These are phyloP conservation scores for Drosophila subquinaria DNA, from an alignment of 2,888 invertebrate species.

Conservation along the genomic window DNA sequence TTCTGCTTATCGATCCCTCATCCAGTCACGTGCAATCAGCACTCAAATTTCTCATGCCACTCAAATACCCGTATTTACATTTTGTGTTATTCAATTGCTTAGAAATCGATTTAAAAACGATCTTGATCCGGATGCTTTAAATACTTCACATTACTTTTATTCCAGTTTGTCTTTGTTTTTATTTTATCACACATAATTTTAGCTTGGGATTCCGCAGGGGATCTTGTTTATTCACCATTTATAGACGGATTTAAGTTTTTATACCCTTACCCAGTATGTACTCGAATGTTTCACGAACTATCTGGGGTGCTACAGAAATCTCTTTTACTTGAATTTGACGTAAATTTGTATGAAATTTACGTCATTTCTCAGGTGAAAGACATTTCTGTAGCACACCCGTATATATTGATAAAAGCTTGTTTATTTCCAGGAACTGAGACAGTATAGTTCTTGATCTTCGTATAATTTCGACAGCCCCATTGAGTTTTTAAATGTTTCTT, in stretches of 20 bases:
- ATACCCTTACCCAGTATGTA: conserved; percentile 1
- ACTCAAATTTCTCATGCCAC: conserved; percentile 27
- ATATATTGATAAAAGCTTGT: not conserved
- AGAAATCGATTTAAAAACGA: conserved; percentile 25
- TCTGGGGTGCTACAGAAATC: too few species aligned
- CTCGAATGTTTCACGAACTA: not conserved
- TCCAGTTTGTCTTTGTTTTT: conserved; percentile 23
- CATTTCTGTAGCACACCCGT: too few species aligned
- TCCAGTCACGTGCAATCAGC: conserved; percentile 38
- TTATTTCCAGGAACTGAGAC: not conserved
- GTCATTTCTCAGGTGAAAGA: too few species aligned
- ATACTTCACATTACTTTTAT: conserved; percentile 18
- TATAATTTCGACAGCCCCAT: not conserved
- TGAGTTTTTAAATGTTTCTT: not conserved
- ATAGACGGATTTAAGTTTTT: conserved; percentile 57
- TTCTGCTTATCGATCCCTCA: not conserved
- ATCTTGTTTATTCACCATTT: conserved; percentile 63
- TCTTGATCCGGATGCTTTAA: conserved; percentile 28
- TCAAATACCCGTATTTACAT: conserved; percentile 41
- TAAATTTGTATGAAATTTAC: too few species aligned
- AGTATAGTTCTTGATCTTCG: not conserved
- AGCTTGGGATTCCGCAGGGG: conserved; percentile 56
- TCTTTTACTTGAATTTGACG: too few species aligned
- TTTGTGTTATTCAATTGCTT: conserved; percentile 21
- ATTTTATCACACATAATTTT: conserved; percentile 43